Evolutionary conservation across 2,888 invertebrate genomes (phyloP).

Genomic region (Noctua comes): DNA sequence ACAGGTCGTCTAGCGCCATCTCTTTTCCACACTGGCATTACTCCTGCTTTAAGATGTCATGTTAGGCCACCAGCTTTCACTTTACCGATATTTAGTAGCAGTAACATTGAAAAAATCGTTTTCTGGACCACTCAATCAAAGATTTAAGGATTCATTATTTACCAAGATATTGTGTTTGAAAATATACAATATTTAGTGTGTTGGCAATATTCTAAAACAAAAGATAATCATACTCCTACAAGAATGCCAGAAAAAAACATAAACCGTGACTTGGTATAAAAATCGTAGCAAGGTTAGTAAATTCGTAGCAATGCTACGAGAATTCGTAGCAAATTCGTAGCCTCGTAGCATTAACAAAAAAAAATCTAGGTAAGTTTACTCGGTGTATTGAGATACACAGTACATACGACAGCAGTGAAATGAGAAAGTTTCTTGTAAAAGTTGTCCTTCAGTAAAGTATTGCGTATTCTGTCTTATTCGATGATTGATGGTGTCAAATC

Average conservation of each 20-base stretch:
- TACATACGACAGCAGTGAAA: neutral
- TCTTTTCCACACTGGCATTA: too few relatives aligned
- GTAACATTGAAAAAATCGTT: neutral
- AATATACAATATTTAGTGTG: neutral
- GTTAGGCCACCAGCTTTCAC: neutral
- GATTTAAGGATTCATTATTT: neutral
- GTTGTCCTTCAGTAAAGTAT: constrained; percentile 10
- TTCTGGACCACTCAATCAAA: neutral
- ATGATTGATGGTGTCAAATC: constrained; percentile 41
- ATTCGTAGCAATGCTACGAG: constrained; percentile 49
- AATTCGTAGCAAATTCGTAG: constrained; percentile 45
- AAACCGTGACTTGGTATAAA: neutral
- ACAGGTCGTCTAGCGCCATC: too few relatives aligned
- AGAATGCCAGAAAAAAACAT: neutral
- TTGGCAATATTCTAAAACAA: neutral
- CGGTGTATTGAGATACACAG: neutral
- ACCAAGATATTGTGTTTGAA: neutral
- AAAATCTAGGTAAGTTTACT: neutral
- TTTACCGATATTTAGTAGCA: neutral
- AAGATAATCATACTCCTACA: neutral
- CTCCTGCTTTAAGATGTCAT: too few relatives aligned
- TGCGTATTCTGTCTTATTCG: constrained; percentile 11
- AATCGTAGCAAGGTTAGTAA: constrained; percentile 28
- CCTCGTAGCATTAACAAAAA: neutral
- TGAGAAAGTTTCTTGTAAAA: neutral